Base-by-base conservation (phyloP, 2,888 invertebrate genomes). In the Callimorpha dominula region DNA sequence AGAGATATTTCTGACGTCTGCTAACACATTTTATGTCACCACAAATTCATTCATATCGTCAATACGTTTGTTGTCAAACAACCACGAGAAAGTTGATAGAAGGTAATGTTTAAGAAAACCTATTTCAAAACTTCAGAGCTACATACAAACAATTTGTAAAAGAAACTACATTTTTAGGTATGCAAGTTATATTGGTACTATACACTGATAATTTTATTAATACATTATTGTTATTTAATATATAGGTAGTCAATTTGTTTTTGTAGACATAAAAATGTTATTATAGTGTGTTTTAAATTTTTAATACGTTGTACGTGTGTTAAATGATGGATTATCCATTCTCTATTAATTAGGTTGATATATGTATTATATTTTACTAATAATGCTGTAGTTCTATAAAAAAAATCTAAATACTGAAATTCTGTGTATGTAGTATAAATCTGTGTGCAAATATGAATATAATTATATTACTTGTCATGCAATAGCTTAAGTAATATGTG, bases 11-110 rank as follows among this genome's bases (percentile, higher is more conserved):
- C 60, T 17, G 20, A 15, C 17, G 9, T 8, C 17, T 54, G 6
- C 8, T 31, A 15, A 60, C n/a, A 68, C 1, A 14, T 67, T 60
- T 49, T 68, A 54, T 42, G 42, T 68, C 49, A 49, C 46, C 1
- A 0, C 11, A 17, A 46, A 12, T 14, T 46, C 60, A 8, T 60
- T 14, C 60, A 9, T 17, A 15, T 42, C 14, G 31, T 15, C 20
- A 40, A 65, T 70, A 76, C 82, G 82, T 77, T 79, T 81, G 81
- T 85, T 83, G 84, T 85, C 78, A 84, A 85, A 86, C 83, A 84
- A 78, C 65, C 71, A 43, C 64, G 2, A 46, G 54, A 49, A 65
- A 65, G 65, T 50, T 40, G 40, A 9, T 46, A n/a, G n/a, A n/a
- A 43, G 1, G 9, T 31, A 57, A 46, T 65, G 57, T 65, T 7